Evolutionary conservation across 2,888 invertebrate genomes (phyloP).

Genomic region (Erannis defoliaria): DNA sequence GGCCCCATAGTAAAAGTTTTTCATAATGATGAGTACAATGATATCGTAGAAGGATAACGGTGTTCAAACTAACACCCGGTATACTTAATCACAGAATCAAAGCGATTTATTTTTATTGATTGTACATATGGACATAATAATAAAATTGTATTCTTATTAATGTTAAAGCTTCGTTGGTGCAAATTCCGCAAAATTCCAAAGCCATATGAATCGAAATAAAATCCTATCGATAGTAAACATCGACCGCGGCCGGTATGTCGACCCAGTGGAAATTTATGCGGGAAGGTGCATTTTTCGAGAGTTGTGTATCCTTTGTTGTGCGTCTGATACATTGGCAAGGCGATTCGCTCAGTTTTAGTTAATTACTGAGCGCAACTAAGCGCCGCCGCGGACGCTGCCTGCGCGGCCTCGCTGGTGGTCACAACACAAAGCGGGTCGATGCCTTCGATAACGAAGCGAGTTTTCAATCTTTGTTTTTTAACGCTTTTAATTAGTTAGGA

Average conservation of each 20-base stretch:
- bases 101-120: no score
- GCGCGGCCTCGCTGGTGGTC: constrained; percentile 67
- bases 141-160: no score
- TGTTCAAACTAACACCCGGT: no score
- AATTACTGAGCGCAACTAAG: constrained; percentile 79
- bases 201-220: constrained; percentile 2
- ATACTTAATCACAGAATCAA: no score
- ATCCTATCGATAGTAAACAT: constrained; percentile 1
- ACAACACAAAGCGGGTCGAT: constrained; percentile 84
- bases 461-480: constrained; percentile 84
- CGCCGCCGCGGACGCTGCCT: constrained; percentile 56
- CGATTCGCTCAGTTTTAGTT: constrained; percentile 76
- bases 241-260: constrained; percentile 23
- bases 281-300: constrained; percentile 67
- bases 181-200: no score
- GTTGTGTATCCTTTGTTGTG: constrained; percentile 66
- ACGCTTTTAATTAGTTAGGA: constrained; percentile 87
- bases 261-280: constrained; percentile 56
- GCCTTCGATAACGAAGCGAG: constrained; percentile 83
- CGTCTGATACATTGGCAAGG: constrained; percentile 56
- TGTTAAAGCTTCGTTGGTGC: no score
- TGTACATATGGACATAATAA: no score
- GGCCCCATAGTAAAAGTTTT: no score
- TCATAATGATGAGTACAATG: no score
- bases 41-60: no score